Conservation (phyloP, 1,140 invertebrate species). For the Drosophila pseudoananassae region DNA sequence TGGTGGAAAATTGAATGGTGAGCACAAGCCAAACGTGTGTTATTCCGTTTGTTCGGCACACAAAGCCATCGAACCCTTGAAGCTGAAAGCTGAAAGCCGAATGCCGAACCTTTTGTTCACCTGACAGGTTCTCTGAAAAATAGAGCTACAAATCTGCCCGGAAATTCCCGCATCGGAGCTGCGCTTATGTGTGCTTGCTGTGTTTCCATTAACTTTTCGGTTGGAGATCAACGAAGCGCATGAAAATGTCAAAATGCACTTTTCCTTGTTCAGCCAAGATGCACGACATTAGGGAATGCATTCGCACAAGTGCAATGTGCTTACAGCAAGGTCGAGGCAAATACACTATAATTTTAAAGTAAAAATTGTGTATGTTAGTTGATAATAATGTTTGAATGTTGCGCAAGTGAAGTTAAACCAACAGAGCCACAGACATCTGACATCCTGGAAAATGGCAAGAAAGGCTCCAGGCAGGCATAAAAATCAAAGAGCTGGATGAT, state of each 20-base stretch:
- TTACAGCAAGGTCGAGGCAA: not conserved
- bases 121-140: constrained; percentile 23
- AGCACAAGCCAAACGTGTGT: constrained; percentile 39
- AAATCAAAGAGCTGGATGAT: constrained; percentile 31
- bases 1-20: constrained; percentile 7
- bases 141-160: constrained; percentile 30
- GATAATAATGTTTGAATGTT: not conserved
- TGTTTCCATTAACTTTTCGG: constrained; percentile 67
- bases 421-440: constrained; percentile 31
- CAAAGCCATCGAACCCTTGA: constrained; percentile 45
- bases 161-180: constrained; percentile 1
- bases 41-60: constrained; percentile 25
- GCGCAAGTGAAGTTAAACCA: constrained; percentile 13
- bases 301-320: not conserved
- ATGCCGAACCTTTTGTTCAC: constrained; percentile 33
- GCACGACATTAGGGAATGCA: constrained; percentile 8
- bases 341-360: not conserved
- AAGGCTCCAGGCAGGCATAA: constrained; percentile 44
- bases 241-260: constrained; percentile 80
- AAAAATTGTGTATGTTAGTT: too few relatives aligned
- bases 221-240: constrained; percentile 66
- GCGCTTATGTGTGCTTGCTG: constrained; percentile 26
- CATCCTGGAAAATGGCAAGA: constrained; percentile 27
- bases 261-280: constrained; percentile 27
- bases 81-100: constrained; percentile 24